These are phyloP conservation scores for Fringilla coelebs DNA, from an alignment of 2,797 vertebrate genomes.

Conservation along the genomic window DNA sequence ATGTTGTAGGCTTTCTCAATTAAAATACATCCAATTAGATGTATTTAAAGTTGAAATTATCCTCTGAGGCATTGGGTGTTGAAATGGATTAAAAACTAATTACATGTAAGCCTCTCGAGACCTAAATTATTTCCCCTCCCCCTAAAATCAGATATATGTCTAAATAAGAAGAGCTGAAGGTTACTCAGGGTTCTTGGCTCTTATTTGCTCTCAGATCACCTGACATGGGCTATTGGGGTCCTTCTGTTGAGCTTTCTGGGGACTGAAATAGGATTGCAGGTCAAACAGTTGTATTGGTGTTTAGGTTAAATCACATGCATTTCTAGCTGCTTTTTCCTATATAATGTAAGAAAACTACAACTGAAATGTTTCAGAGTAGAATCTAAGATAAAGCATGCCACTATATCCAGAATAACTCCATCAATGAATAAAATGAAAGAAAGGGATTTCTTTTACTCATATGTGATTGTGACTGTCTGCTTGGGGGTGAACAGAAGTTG, in stretches of 20 bases:
- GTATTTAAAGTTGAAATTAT: conserved; percentile 44
- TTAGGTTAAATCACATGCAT: background rate
- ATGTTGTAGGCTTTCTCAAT: background rate
- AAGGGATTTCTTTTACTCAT: background rate
- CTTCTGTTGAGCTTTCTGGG: background rate
- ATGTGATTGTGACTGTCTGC: background rate
- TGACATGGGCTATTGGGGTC: background rate
- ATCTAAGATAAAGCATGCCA: background rate
- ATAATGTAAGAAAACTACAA: background rate
- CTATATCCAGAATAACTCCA: background rate
- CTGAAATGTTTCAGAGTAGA: background rate
- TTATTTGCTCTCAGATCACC: background rate
- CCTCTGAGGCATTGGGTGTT: background rate
- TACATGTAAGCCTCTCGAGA: background rate
- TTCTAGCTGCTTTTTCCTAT: background rate
- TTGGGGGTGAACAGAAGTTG: background rate
- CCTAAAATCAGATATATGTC: conserved; percentile 16
- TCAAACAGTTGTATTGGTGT: background rate
- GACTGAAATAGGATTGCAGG: background rate
- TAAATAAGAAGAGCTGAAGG: conserved; percentile 23
- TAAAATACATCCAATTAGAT: conserved; percentile 30
- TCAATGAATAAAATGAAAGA: background rate
- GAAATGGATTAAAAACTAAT: conserved; percentile 39
- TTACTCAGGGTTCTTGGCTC: background rate
- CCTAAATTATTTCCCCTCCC: conserved; percentile 11